These are phyloP conservation scores for Leucopsar rothschildi DNA, from an alignment of 2,113 vertebrate genomes.

Conservation along the genomic window DNA sequence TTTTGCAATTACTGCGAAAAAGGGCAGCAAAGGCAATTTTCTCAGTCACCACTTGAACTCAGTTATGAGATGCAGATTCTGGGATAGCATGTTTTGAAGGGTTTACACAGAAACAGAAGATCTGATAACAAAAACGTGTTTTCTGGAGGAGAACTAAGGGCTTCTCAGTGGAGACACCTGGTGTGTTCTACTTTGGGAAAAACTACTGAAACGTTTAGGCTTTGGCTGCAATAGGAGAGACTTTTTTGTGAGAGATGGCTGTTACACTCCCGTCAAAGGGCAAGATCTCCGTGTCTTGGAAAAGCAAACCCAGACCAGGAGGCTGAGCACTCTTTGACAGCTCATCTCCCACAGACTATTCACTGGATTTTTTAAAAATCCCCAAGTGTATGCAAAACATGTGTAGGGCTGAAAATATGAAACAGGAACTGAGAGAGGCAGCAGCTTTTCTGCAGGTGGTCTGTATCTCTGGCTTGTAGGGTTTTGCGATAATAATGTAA, in stretches of 20 bases:
- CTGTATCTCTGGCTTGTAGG: not conserved
- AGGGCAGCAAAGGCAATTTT: slow-evolving; percentile 12
- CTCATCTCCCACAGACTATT: slow-evolving; percentile 17
- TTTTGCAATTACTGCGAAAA: slow-evolving; percentile 19
- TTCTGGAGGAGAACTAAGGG: not conserved
- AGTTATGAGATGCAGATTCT: slow-evolving; percentile 4
- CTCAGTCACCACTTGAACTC: not conserved
- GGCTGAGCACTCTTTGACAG: not conserved
- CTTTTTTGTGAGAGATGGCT: not conserved
- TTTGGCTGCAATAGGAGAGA: not conserved
- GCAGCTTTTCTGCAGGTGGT: slow-evolving; percentile 60
- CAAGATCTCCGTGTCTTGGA: not conserved
- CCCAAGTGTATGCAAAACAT: slow-evolving; percentile 36
- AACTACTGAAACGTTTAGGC: not conserved
- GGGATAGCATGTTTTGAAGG: not conserved
- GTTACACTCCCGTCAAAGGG: not conserved
- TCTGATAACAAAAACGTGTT: not conserved
- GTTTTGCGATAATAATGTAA: slow-evolving; percentile 49
- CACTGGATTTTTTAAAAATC: not conserved
- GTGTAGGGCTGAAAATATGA: slow-evolving; percentile 42
- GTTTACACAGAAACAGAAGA: not conserved
- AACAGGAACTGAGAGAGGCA: slow-evolving; percentile 39
- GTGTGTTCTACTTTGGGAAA: not conserved
- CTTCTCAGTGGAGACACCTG: not conserved
- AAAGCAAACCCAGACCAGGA: slow-evolving; percentile 11